These are phyloP conservation scores for Drosophila maculinotata DNA, from an alignment of 2,888 invertebrate genomes.

Conservation along the genomic window DNA sequence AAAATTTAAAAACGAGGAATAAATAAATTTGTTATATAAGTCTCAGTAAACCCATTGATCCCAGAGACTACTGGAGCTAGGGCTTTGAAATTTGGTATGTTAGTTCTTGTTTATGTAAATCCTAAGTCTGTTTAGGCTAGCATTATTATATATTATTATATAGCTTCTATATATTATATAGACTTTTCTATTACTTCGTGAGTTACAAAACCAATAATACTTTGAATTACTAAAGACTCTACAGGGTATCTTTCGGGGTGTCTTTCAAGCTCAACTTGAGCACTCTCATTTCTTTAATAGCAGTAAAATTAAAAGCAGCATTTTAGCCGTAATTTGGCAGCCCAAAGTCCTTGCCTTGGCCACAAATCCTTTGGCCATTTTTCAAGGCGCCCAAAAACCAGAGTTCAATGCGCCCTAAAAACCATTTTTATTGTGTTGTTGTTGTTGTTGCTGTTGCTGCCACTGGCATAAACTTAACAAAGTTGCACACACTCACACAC, in stretches of 20 bases:
- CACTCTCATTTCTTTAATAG: constrained; percentile 7
- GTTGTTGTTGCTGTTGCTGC: constrained; percentile 16
- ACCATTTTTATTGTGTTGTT: background rate
- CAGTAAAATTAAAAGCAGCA: background rate
- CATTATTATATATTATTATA: no score
- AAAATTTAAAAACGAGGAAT: no score
- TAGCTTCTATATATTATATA: no score
- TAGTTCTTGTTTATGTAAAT: no score
- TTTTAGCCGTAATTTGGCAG: background rate
- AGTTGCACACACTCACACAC: constrained; percentile 19
- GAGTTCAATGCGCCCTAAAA: constrained; percentile 51
- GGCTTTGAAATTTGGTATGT: no score
- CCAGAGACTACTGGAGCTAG: no score
- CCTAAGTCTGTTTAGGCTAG: no score
- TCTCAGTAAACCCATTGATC: no score
- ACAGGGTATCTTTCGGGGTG: background rate
- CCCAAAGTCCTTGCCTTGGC: constrained; percentile 5
- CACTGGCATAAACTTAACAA: constrained; percentile 39
- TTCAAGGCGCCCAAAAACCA: constrained; percentile 10
- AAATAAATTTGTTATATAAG: no score
- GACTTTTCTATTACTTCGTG: no score
- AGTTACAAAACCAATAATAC: no score
- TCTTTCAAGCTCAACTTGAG: background rate
- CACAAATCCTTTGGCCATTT: constrained; percentile 34
- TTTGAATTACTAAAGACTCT: background rate